These are phyloP conservation scores for Chloropsis cyanopogon DNA, from an alignment of 2,113 vertebrate genomes.

Conservation along the genomic window DNA sequence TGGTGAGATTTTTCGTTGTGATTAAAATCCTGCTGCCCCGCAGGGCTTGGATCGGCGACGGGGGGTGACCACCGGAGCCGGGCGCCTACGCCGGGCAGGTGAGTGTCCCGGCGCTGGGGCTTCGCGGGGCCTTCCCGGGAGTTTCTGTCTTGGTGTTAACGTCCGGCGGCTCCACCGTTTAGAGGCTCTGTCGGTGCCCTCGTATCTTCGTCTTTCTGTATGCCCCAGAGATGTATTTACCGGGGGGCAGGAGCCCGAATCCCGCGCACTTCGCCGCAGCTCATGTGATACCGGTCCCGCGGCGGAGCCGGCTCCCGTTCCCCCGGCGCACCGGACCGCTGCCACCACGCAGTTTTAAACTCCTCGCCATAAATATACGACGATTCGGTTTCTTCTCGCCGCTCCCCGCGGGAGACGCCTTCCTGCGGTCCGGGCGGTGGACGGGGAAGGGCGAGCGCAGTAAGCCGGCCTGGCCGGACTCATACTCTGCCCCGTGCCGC, in stretches of 20 bases:
- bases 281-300: background rate
- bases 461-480: background rate
- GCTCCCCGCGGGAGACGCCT: background rate
- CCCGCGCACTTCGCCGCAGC: background rate
- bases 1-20: background rate
- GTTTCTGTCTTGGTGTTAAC: background rate
- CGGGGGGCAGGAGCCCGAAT: background rate
- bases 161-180: background rate
- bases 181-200: background rate
- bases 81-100: conserved; percentile 5
- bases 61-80: background rate
- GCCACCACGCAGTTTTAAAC: background rate
- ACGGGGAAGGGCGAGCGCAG: background rate
- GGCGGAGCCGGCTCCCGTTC: background rate
- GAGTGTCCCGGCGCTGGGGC: background rate
- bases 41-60: conserved; percentile 4
- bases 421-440: background rate
- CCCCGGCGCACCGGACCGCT: background rate
- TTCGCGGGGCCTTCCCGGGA: background rate
- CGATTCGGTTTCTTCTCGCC: background rate
- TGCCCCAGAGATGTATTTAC: background rate
- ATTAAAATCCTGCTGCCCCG: background rate
- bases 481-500: background rate
- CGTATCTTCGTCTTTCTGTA: background rate
- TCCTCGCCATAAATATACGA: background rate